Evolutionary conservation across 2,797 vertebrate species (phyloP).

Genomic region (Amphiprion clarkii): DNA sequence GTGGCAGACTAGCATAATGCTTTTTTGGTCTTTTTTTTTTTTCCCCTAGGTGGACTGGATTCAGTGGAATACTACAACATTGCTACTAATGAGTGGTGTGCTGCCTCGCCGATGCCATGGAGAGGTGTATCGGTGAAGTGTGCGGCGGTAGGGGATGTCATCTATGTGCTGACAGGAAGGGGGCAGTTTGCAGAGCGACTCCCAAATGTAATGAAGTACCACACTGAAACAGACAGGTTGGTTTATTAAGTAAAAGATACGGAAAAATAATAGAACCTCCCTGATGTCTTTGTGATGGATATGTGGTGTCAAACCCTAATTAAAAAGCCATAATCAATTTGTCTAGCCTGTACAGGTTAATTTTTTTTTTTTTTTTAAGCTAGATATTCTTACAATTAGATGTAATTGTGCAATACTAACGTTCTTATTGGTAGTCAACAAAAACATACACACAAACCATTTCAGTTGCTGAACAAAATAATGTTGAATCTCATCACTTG

Average conservation of each 20-base stretch:
- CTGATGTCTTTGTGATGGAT: no score
- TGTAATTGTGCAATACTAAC: no score
- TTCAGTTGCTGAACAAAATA: no score
- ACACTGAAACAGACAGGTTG: conserved; percentile 93
- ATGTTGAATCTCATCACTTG: no score
- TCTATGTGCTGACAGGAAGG: conserved; percentile 98
- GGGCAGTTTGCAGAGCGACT: conserved; percentile 89
- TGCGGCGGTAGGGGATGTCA: conserved; percentile 91
- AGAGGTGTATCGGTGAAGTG: conserved; percentile 97
- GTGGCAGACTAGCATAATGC: no score
- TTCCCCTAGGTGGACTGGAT: conserved; percentile 90
- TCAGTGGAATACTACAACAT: conserved; percentile 97
- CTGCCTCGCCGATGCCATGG: conserved; percentile 95
- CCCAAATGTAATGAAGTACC: conserved; percentile 94
- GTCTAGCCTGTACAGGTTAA: no score
- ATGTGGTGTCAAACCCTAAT: not conserved
- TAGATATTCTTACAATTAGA: no score
- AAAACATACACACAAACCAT: no score
- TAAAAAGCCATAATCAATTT: no score
- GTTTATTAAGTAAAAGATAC: not conserved
- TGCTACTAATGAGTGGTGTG: conserved; percentile 93
- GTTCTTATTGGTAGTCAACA: no score
- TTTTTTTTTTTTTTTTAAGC: no score
- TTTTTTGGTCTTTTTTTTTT: not conserved
- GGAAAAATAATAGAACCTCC: not conserved